Base-by-base conservation (phyloP, 2,113 vertebrate genomes). In the Pleuronectes platessa region DNA sequence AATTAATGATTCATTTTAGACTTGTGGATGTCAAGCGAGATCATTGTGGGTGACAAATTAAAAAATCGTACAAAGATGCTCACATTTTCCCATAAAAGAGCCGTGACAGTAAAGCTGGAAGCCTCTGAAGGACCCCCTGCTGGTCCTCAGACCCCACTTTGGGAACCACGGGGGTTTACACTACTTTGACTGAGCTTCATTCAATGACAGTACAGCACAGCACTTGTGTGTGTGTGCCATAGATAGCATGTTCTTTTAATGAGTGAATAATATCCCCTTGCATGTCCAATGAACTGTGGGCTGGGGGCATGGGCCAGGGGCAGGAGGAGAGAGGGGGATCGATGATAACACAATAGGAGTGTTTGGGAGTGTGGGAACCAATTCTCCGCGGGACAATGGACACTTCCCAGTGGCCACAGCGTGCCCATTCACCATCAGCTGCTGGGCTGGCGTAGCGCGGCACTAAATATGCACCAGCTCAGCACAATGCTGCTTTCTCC, bases 331-430 rank as follows among this genome's bases (percentile, higher is more conserved):
- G 79, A 60, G 78, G 49, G 70, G 47, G 85, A 69, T 24, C 49
- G 73, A 68, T 26, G 11, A 23, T 35, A 82, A 84, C 68, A 93
- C 89, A 93, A 93, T 91, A 81, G 88, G 80, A 89, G 90, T 68
- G 89, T 89, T 92, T 86, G 89, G 86, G 91, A 92, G 86, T 93
- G 93, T 92, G 93, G 92, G 90, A 93, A 94, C 93, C 90, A 55
- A 92, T 93, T 94, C 91, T 92, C 65, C 64, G 47, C 18, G 42
- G 82, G 82, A 93, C 90, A 93, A 93, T 93, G 79, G 84, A 26
- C 83, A 91, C 88, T 93, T 93, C 87, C 92, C 91, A 89, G 85
- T 88, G 71, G 89, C 86, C 84, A 93, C 92, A 90, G 86, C 78
- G 76, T 79, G 80, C 54, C 86, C 90, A 93, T 91, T 92, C 89